A percentile compares a stretch with the other conserved stretches of the same genome.
phyloP scores from a whole-genome alignment of 2,888 invertebrate species.

The Cheilosia scutellata region DNA sequence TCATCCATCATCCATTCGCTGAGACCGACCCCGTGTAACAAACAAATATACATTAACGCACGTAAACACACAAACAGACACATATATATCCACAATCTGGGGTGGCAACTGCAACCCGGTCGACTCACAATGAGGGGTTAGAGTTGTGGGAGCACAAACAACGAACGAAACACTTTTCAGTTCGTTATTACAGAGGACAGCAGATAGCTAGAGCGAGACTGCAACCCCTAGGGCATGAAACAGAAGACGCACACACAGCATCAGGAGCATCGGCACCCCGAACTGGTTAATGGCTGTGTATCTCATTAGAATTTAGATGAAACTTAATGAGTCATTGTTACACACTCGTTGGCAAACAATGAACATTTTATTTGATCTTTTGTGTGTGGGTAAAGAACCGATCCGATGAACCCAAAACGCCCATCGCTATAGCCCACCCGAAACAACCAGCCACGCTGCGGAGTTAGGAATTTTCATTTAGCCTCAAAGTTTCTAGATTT shows the following conservation, averaged over 20 bases:
- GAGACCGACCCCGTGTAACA: slow-evolving; percentile 54
- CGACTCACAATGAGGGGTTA: slow-evolving; percentile 17
- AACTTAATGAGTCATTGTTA: slow-evolving; percentile 84
- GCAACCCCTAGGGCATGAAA: slow-evolving; percentile 29
- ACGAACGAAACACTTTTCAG: slow-evolving; percentile 67
- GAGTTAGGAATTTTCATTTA: background rate
- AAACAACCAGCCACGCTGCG: slow-evolving; percentile 19
- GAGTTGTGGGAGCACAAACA: slow-evolving; percentile 25
- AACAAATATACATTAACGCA: slow-evolving; percentile 45
- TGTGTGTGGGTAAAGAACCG: slow-evolving; percentile 52
- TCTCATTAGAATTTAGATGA: slow-evolving; percentile 84
- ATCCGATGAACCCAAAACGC: slow-evolving; percentile 57
- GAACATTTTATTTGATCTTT: slow-evolving; percentile 82
- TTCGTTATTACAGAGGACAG: slow-evolving; percentile 61
- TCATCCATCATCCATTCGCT: slow-evolving; percentile 59
- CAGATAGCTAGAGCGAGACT: slow-evolving; percentile 22
- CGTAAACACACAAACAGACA: slow-evolving; percentile 21
- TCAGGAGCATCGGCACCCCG: slow-evolving; percentile 50
- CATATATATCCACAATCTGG: slow-evolving; percentile 6
- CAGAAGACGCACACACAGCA: slow-evolving; percentile 22
- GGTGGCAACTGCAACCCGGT: slow-evolving; percentile 24
- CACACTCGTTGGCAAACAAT: slow-evolving; percentile 80
- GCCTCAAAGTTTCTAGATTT: background rate
- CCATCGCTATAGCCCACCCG: background rate
- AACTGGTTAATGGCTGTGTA: slow-evolving; percentile 79